These are phyloP conservation scores for Rhincodon typus DNA, from an alignment of 2,797 vertebrate species.

Conservation along the genomic window DNA sequence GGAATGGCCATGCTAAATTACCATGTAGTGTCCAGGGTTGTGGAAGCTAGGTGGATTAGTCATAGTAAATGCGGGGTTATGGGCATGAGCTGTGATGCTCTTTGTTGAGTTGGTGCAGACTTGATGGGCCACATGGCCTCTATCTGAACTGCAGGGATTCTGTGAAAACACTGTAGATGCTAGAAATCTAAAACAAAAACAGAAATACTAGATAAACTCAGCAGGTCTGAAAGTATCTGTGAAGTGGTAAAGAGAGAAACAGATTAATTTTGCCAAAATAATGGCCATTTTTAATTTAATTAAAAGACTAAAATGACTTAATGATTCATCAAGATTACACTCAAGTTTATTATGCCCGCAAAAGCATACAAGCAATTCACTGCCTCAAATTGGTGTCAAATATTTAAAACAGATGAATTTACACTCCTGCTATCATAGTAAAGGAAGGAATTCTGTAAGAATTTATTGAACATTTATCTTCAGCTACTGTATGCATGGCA, in stretches of 20 bases:
- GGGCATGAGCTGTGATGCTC: too few species aligned
- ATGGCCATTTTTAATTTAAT: background rate
- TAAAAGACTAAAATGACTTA: background rate
- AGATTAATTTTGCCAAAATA: too few species aligned
- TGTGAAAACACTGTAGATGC: background rate
- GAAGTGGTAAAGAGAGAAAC: too few species aligned
- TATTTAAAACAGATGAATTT: background rate
- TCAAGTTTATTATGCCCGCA: background rate
- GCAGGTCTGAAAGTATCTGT: background rate
- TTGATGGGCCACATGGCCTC: too few species aligned
- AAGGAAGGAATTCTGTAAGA: background rate
- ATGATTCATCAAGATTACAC: background rate
- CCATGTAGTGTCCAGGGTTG: too few species aligned
- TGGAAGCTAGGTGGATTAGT: too few species aligned
- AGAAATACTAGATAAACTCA: background rate
- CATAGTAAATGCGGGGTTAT: too few species aligned
- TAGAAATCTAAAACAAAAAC: background rate
- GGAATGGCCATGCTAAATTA: too few species aligned
- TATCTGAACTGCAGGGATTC: too few species aligned
- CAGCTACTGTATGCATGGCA: background rate
- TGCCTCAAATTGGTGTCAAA: background rate
- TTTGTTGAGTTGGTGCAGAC: too few species aligned
- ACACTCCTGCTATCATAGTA: background rate
- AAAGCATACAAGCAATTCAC: background rate
- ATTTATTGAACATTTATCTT: background rate